Evolutionary conservation across 2,888 invertebrate species (phyloP).

Genomic region (Drosophila kokeensis): DNA sequence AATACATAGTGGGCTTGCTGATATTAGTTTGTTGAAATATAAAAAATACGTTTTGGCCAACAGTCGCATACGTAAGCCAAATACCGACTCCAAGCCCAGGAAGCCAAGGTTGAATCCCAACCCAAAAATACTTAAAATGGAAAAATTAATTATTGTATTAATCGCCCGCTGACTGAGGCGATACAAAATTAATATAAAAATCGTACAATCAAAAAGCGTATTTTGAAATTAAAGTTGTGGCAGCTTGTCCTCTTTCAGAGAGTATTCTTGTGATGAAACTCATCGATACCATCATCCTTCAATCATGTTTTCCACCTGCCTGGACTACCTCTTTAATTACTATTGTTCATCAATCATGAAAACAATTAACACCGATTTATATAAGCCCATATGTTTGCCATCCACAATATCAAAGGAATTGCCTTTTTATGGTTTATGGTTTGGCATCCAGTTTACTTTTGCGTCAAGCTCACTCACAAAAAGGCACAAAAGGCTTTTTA

Average conservation of each 20-base stretch:
- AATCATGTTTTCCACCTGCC: neutral
- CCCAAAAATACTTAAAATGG: neutral
- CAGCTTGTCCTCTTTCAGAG: neutral
- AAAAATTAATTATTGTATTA: neutral
- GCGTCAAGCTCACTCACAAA: too few relatives aligned
- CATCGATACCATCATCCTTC: neutral
- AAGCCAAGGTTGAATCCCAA: neutral
- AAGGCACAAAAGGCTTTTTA: neutral
- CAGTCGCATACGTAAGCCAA: neutral
- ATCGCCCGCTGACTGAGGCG: neutral
- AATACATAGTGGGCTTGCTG: neutral
- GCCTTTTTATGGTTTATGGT: too few relatives aligned
- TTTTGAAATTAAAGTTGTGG: neutral
- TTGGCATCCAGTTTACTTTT: too few relatives aligned
- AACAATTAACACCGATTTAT: neutral
- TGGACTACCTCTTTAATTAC: neutral
- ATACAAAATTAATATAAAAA: neutral
- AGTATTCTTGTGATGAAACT: neutral
- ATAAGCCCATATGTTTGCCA: neutral
- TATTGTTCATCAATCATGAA: neutral
- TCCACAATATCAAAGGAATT: neutral
- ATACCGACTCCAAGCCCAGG: neutral
- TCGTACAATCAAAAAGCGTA: neutral
- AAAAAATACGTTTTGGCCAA: neutral
- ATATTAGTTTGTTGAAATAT: neutral